Evolutionary conservation across 2,113 vertebrate genomes (phyloP), one percentile per base, ranked within the genome.

Genomic region (Arenaria interpres): DNA sequence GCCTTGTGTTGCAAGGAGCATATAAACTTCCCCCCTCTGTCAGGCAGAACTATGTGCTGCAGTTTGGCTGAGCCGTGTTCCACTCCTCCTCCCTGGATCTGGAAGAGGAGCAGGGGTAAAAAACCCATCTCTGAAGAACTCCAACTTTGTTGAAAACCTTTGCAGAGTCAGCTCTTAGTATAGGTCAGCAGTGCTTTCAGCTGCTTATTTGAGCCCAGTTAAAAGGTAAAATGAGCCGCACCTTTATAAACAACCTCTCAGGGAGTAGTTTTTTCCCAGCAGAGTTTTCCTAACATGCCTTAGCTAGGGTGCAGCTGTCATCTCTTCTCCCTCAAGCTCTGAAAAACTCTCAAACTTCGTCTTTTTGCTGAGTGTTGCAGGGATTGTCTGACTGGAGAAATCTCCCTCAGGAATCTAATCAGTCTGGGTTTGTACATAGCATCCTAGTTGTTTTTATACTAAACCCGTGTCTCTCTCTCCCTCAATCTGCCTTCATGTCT

Each of bases 1-100:
- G 97, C 95, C 90, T 85, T 93, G 35, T 79, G 62, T 95, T 95
- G 62, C 77, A 92, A 95, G 53, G 39, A 95, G 15, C 28, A 2
- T 79, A 89, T 93, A 89, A 89, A 62, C 59, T 66, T 90, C 39
- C 39, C 30, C 75, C 59, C n/a, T 88, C 81, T 45, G 59, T 95
- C 77, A 82, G 77, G 66, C 63, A 92, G 50, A 93, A 95, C 73
- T 89, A 79, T 62, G 56, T 93, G 92, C 80, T 90, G 60, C 57
- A 96, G 48, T 92, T 93, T 95, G 77, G 80, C 90, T 90, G 80
- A 93, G 80, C 77, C 39, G 18, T 64, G 45, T 87, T 85, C 62
- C 89, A 71, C 41, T 97, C 56, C 14, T 88, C 51, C 59, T 92
- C 39, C 86, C 53, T 87, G 66, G 32, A 63, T 64, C 69, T 93